Percentiles rank a stretch among this genome's conserved stretches.
These are phyloP conservation scores for Prunella fulvescens DNA, from an alignment of 2,113 vertebrate genomes.

Conservation along the genomic window DNA sequence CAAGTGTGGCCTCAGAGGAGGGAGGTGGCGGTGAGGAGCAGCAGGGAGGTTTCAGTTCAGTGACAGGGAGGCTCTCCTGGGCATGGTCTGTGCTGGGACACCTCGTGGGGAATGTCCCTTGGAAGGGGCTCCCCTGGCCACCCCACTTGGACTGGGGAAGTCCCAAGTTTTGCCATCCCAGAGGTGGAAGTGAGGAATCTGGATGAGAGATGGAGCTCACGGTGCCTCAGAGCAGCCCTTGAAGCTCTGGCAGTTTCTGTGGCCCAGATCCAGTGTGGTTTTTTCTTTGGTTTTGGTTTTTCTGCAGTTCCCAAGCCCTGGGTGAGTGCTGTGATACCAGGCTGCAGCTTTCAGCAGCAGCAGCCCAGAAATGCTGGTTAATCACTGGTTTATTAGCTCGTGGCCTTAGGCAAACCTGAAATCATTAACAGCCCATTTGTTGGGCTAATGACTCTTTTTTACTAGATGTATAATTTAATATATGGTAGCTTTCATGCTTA, in stretches of 20 bases:
- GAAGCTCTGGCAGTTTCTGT: rapidly evolving
- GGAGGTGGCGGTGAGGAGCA: not conserved
- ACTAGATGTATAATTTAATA: slow-evolving; percentile 56
- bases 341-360: not conserved
- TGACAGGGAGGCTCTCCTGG: rapidly evolving
- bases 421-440: slow-evolving; percentile 52
- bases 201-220: not conserved
- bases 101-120: not conserved
- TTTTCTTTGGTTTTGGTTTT: not conserved
- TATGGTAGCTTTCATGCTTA: slow-evolving; percentile 46
- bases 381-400: slow-evolving; percentile 25
- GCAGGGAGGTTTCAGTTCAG: not conserved
- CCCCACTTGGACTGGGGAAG: not conserved
- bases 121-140: not conserved
- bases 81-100: not conserved
- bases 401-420: slow-evolving; percentile 47
- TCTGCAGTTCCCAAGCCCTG: not conserved
- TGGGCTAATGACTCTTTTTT: slow-evolving; percentile 58
- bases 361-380: slow-evolving; percentile 30
- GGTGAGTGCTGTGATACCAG: not conserved
- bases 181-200: not conserved
- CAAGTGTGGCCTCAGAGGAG: not conserved
- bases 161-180: not conserved
- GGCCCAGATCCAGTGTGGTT: rapidly evolving
- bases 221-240: not conserved